phyloP scores from a whole-genome alignment of 2,888 invertebrate genomes.

The Schizaphis graminum region DNA sequence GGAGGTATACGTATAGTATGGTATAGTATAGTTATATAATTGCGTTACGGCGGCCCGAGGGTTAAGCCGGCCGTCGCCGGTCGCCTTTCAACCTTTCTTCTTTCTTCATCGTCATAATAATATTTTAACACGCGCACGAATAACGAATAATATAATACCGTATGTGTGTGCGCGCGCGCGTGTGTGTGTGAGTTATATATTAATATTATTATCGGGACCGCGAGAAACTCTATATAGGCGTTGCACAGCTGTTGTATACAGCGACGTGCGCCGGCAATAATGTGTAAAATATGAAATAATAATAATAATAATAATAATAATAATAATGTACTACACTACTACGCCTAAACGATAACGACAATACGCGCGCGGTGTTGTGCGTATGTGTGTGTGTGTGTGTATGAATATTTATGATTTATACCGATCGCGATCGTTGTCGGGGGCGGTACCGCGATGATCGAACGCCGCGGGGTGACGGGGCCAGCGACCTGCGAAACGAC shows the following conservation, averaged over 20 bases:
- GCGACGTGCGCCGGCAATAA: background rate
- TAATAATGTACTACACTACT: background rate
- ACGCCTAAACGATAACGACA: background rate
- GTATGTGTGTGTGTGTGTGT: too few relatives aligned
- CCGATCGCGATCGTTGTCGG: background rate
- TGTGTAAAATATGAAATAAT: too few relatives aligned
- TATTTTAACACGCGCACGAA: background rate
- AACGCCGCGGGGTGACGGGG: background rate
- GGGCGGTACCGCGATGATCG: background rate
- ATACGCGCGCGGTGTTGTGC: background rate
- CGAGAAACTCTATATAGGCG: background rate
- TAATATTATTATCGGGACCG: background rate
- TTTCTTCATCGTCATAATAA: slow-evolving; percentile 48
- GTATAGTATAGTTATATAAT: slow-evolving; percentile 44
- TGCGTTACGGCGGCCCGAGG: slow-evolving; percentile 57
- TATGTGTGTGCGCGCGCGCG: too few relatives aligned
- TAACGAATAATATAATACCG: background rate
- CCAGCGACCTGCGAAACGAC: background rate
- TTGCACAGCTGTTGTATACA: background rate
- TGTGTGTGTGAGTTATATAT: too few relatives aligned
- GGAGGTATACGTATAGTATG: background rate
- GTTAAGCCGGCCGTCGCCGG: background rate
- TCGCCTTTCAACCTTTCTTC: slow-evolving; percentile 66
- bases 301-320: too few relatives aligned
- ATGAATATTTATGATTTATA: background rate